A percentile compares a stretch with the other conserved stretches of the same genome.
Evolutionary conservation across 2,888 invertebrate genomes (phyloP).

Genomic region (Diarsia brunnea): DNA sequence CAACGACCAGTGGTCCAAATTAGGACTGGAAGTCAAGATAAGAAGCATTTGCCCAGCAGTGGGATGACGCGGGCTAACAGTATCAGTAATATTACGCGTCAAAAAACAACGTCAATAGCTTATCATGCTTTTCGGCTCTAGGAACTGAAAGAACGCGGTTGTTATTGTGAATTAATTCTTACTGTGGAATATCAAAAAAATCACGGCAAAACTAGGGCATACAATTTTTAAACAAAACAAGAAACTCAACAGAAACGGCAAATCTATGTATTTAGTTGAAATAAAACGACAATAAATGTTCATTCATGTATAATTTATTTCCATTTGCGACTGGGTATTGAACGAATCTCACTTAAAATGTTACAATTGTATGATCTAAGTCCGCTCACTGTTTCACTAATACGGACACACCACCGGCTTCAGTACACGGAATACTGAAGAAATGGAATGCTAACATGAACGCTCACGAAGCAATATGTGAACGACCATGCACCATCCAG

Average conservation of each 20-base stretch:
- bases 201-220: neutral
- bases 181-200: neutral
- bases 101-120: neutral
- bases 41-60: too few species aligned
- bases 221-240: neutral
- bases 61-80: too few species aligned
- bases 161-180: neutral
- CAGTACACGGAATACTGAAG: constrained; percentile 41
- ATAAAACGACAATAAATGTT: constrained; percentile 71
- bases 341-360: constrained; percentile 83
- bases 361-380: constrained; percentile 73
- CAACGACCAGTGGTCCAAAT: too few species aligned
- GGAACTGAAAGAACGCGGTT: neutral
- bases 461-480: neutral
- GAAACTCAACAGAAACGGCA: neutral
- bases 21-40: too few species aligned
- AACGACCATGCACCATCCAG: neutral
- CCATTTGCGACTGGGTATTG: constrained; percentile 86
- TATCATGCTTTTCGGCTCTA: neutral
- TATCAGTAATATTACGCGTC: neutral
- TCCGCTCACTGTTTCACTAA: constrained; percentile 73
- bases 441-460: constrained; percentile 38
- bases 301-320: constrained; percentile 85
- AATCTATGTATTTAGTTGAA: neutral
- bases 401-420: constrained; percentile 68